Base-by-base conservation (phyloP, 1,140 invertebrate species). In the Ostrea denselamellosa region DNA sequence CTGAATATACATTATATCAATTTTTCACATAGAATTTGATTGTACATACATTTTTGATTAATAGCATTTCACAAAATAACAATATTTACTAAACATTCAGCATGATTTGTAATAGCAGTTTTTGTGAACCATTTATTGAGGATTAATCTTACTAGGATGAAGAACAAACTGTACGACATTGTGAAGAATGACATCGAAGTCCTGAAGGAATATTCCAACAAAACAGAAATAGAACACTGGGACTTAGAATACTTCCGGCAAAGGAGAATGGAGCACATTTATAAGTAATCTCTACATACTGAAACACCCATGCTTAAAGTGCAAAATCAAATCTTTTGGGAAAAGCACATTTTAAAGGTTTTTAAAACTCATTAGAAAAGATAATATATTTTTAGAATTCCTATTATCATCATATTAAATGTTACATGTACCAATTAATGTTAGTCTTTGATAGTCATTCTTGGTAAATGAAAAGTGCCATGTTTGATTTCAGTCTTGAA, bases 101-200 rank as follows among this genome's bases (percentile, higher is more conserved):
- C 34, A 44, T 44, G 34, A 44, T 44, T 44, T 44, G 34, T 5
- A 44, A 5, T 44, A 44, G 34, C 34, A 44, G 34, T 44, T n/a
- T 62, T 5, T 19, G 14, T 19, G 56, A 62, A 62, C 17, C 1
- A 0, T 62, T 62, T n/a, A n/a, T 34, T 44, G 22, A 3, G 8
- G 28, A 77, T 28, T 77, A 14, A 34, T 77, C 28, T 77, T 34
- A n/a, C n/a, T n/a, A 77, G 68, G 68, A 77, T 77, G 28, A 77
- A 77, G 25, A 77, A 77, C 25, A 77, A 77, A 25, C 28, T 77
- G 68, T 77, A 77, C 28, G 68, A 77, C 25, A 77, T 77, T 77
- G 68, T 77, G 28, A 77, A 77, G 28, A 28, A 77, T 28, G 68
- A 77, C 28, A 28, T 77, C 4, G 68, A 77, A 17, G 10, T 17